These are phyloP conservation scores for Stichopus horrens DNA, from an alignment of 53 echinoderm and acorn worm genomes.

Conservation along the genomic window DNA sequence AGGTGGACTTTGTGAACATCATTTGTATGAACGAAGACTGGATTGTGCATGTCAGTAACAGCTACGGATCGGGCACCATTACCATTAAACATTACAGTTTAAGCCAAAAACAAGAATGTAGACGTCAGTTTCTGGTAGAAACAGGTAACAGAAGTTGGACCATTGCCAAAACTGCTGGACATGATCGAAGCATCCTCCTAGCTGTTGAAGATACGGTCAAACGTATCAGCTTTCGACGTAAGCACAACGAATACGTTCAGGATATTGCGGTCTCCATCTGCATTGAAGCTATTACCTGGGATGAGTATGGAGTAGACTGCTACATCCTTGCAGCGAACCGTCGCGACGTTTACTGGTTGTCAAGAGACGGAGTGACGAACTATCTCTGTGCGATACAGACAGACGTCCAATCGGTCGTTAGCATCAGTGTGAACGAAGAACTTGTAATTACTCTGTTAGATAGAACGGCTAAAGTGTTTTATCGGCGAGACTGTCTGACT, in stretches of 20 bases:
- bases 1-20: conserved; percentile 22
- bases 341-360: conserved; percentile 27
- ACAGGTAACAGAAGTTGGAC: conserved; percentile 6
- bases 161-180: conserved; percentile 2
- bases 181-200: conserved; percentile 22
- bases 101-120: background rate
- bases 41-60: conserved; percentile 31
- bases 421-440: background rate
- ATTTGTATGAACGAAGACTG: conserved; percentile 19
- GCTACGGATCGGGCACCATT: background rate
- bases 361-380: conserved; percentile 8
- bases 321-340: conserved; percentile 8
- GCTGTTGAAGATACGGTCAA: conserved; percentile 6
- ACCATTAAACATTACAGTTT: conserved; percentile 30
- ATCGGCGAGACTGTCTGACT: background rate
- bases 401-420: background rate
- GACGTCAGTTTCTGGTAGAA: background rate
- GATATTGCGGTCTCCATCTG: background rate
- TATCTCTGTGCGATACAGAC: conserved; percentile 20
- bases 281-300: conserved; percentile 28
- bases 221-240: conserved; percentile 34
- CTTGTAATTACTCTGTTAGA: background rate
- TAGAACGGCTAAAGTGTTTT: background rate
- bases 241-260: background rate
- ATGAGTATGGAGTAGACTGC: conserved; percentile 39